phyloP scores from a whole-genome alignment of 2,113 vertebrate genomes.

The Montifringilla adamsi region DNA sequence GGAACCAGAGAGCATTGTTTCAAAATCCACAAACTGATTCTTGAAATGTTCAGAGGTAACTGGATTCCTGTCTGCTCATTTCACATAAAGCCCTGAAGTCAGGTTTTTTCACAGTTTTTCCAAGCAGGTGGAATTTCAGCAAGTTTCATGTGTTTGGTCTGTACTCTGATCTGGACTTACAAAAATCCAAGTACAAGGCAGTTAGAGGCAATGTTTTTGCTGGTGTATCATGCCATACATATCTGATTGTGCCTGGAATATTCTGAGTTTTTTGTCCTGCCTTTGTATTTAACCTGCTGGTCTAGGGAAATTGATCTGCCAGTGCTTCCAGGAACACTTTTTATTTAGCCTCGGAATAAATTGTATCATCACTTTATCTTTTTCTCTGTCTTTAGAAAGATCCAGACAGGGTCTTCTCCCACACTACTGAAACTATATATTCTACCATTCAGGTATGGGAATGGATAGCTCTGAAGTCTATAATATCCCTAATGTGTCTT shows the following conservation, averaged over 20 bases:
- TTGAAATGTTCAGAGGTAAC: neutral
- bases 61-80: neutral
- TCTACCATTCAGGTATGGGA: neutral
- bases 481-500: neutral
- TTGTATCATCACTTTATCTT: neutral
- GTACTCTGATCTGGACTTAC: neutral
- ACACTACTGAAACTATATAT: neutral
- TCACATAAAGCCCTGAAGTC: neutral
- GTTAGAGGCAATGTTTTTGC: neutral
- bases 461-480: neutral
- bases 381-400: neutral
- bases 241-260: neutral
- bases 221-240: neutral
- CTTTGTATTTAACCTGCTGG: neutral
- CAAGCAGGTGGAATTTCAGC: neutral
- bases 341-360: neutral
- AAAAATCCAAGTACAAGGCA: neutral
- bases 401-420: neutral
- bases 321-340: neutral
- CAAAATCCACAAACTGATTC: neutral
- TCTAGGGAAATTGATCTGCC: neutral
- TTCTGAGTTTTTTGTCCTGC: neutral
- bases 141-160: neutral
- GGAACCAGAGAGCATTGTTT: neutral
- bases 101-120: neutral